These are phyloP conservation scores for Ichneumoninae sp. DNA, from an alignment of 2,888 invertebrate genomes.

Conservation along the genomic window DNA sequence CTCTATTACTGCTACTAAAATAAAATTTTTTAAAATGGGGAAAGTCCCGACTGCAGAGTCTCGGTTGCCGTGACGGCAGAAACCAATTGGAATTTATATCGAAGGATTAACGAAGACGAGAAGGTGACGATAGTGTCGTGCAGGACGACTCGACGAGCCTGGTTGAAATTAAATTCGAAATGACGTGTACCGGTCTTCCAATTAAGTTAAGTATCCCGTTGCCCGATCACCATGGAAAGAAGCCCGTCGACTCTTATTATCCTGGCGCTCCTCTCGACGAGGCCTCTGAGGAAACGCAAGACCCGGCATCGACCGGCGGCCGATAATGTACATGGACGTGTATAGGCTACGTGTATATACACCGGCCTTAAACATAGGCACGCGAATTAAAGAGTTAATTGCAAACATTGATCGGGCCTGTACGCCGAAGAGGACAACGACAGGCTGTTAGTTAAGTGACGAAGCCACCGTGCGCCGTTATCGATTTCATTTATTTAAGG, in stretches of 20 bases:
- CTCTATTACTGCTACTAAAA: not conserved
- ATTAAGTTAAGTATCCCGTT: constrained; percentile 72
- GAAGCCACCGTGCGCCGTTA: not conserved
- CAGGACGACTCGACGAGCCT: not conserved
- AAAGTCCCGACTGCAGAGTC: not conserved
- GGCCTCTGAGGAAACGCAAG: constrained; percentile 30
- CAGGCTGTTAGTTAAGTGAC: not conserved
- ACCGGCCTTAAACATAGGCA: constrained; percentile 19
- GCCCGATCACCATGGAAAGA: constrained; percentile 63
- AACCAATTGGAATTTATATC: constrained; percentile 10
- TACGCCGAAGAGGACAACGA: not conserved
- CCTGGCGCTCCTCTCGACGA: constrained; percentile 19
- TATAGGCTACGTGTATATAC: not conserved
- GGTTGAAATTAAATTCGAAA: constrained; percentile 71
- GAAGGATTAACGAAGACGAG: constrained; percentile 1
- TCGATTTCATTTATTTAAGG: not conserved
- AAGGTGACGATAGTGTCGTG: not conserved
- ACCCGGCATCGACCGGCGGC: constrained; percentile 28
- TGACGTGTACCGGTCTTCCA: constrained; percentile 65
- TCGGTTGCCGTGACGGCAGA: not conserved
- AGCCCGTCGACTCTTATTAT: constrained; percentile 46
- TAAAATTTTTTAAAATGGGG: not conserved
- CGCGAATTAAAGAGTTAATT: constrained; percentile 45
- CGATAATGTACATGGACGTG: constrained; percentile 36
- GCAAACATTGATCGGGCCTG: constrained; percentile 42